Base-by-base conservation (phyloP, 2,113 vertebrate species). In the Petrocephalus zakoni region DNA sequence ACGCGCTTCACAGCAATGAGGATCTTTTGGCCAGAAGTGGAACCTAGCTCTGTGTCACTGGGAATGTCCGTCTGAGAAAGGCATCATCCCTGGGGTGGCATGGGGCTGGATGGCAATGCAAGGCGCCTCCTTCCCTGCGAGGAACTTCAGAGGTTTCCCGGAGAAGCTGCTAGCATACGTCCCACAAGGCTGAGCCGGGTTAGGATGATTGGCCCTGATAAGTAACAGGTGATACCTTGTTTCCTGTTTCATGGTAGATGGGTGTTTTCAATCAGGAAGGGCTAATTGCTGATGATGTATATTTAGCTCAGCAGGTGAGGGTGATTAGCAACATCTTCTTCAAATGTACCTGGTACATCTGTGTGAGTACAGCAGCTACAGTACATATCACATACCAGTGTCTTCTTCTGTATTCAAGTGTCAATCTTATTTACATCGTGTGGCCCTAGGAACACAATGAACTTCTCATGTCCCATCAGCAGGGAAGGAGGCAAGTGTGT, bases 61-160 rank as follows among this genome's bases (percentile, higher is more conserved):
- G 51, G 46, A 46, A 53, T 37, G 72, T 83, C 51, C 64, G 21
- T 78, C 47, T n/a, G 52, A 83, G 75, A 42, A 88, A 56, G 11
- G 47, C 61, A 55, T 61, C 37, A 49, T 29, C 47, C 49, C n/a
- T 22, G 87, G 90, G 92, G 90, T 93, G 92, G 92, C 93, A 89
- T 93, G 83, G 91, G 78, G n/a, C 90, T 87, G 92, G 93, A 90
- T 90, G 88, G 91, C 72, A 90, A 93, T 91, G 92, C 93, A 82
- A 21, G 91, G 93, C 92, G 90, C 90, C 90, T 91, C 86, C 87
- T 34, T 86, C 93, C 94, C 94, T 92, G 90, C 91, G 91, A 92
- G 93, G 93, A 94, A 94, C 93, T 93, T 93, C 91, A 89, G 83
- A 64, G 87, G 91, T 94, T 94, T 93, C 93, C 88, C 88, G 92